Evolutionary conservation across 2,113 vertebrate species (phyloP).

Genomic region (Scomber colias): DNA sequence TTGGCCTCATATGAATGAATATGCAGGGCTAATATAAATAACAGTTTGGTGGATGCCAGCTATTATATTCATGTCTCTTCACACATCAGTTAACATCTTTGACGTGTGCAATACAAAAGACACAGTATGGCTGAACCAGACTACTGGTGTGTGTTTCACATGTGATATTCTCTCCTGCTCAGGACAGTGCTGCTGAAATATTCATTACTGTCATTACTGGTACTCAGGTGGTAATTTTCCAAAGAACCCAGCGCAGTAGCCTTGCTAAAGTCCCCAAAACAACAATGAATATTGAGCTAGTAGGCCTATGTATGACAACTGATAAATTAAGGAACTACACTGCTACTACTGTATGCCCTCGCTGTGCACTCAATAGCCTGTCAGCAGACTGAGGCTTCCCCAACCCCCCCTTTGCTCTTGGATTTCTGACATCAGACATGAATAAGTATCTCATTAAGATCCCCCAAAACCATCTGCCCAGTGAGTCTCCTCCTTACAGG

Average conservation of each 20-base stretch:
- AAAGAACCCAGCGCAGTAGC: not conserved
- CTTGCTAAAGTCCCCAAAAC: not conserved
- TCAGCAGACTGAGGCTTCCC: slow-evolving; percentile 16
- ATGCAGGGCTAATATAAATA: not conserved
- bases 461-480: slow-evolving; percentile 80
- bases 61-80: not conserved
- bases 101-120: slow-evolving; percentile 9
- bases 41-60: not conserved
- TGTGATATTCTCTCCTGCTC: slow-evolving; percentile 50
- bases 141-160: slow-evolving; percentile 59
- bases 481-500: slow-evolving; percentile 57
- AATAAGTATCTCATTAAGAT: slow-evolving; percentile 79
- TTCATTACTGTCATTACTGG: slow-evolving; percentile 57
- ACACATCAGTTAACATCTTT: slow-evolving; percentile 16
- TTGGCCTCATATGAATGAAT: not conserved
- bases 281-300: not conserved
- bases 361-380: slow-evolving; percentile 32
- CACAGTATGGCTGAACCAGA: slow-evolving; percentile 25
- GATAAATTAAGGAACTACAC: not conserved
- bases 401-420: slow-evolving; percentile 23
- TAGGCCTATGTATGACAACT: not conserved
- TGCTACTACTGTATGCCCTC: slow-evolving; percentile 16
- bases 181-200: slow-evolving; percentile 64
- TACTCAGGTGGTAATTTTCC: slow-evolving; percentile 38
- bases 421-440: slow-evolving; percentile 77